Evolutionary conservation across 30 jellyfish, hydroid and myxozoan genomes (phyloP).

Genomic region (Hydra vulgaris): DNA sequence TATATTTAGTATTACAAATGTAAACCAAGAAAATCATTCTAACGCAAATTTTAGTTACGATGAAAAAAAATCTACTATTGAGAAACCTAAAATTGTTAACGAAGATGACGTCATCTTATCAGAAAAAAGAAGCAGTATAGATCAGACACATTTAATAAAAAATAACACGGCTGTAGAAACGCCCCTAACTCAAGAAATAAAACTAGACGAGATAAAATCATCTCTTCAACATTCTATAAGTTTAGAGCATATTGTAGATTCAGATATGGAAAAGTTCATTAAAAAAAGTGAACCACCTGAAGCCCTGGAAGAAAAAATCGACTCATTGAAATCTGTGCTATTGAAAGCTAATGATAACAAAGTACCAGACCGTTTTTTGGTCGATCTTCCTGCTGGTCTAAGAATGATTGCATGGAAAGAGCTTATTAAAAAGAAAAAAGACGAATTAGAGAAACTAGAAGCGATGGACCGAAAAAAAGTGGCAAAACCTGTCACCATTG

Average conservation of each 20-base stretch:
- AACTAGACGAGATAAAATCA: not conserved
- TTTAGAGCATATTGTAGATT: not conserved
- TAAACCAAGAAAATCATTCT: not conserved
- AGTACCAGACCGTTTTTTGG: constrained; percentile 73
- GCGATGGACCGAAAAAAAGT: constrained; percentile 4
- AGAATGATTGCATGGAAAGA: constrained; percentile 98
- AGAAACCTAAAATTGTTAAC: constrained; percentile 8
- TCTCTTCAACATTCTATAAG: not conserved
- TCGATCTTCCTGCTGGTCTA: constrained; percentile 85
- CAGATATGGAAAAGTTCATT: constrained; percentile 5
- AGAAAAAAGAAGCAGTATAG: not conserved
- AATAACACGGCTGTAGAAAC: not conserved
- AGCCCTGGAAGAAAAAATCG: constrained; percentile 42
- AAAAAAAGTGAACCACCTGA: constrained; percentile 78
- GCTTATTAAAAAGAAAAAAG: constrained; percentile 58
- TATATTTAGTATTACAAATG: not conserved
- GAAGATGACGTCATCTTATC: constrained; percentile 2
- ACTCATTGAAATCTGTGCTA: constrained; percentile 42
- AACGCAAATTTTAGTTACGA: not conserved
- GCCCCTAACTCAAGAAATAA: not conserved
- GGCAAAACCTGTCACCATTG: constrained; percentile 68
- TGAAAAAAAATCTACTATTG: constrained; percentile 7
- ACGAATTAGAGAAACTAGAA: constrained; percentile 58
- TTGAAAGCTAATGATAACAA: constrained; percentile 57
- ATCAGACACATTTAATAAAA: not conserved